Percentiles rank a stretch among this genome's conserved stretches.
Conservation (phyloP, 2,113 vertebrate genomes). For the Cephalophus harveyi region DNA sequence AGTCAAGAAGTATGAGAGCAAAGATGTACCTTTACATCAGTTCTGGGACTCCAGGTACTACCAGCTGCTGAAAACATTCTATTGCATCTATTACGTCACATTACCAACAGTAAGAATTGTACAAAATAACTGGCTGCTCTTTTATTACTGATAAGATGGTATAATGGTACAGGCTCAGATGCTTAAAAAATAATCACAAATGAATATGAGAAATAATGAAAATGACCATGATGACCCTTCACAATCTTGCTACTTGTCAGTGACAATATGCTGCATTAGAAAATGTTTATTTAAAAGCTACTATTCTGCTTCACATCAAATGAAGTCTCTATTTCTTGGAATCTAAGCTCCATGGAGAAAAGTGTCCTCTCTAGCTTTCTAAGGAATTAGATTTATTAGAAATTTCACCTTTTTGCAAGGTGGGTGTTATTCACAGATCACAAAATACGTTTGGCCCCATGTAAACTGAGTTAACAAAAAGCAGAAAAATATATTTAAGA, state of each 20-base stretch:
- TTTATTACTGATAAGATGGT: neutral
- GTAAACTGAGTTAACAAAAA: neutral
- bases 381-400: neutral
- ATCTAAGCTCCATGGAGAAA: neutral
- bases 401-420: neutral
- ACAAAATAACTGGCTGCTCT: neutral
- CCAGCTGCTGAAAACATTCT: neutral
- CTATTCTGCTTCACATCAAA: neutral
- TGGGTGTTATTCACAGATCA: neutral
- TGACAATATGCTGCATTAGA: neutral
- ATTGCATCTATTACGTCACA: neutral
- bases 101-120: neutral
- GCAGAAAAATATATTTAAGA: neutral
- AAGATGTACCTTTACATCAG: neutral
- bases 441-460: neutral
- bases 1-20: neutral
- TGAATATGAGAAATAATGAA: neutral
- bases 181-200: neutral
- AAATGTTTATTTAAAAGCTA: neutral
- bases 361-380: neutral
- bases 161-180: neutral
- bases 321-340: neutral
- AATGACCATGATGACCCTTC: neutral
- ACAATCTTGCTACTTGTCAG: neutral
- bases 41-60: neutral